Conservation (phyloP, 2,797 vertebrate species). For the Macropus fuliginosus region DNA sequence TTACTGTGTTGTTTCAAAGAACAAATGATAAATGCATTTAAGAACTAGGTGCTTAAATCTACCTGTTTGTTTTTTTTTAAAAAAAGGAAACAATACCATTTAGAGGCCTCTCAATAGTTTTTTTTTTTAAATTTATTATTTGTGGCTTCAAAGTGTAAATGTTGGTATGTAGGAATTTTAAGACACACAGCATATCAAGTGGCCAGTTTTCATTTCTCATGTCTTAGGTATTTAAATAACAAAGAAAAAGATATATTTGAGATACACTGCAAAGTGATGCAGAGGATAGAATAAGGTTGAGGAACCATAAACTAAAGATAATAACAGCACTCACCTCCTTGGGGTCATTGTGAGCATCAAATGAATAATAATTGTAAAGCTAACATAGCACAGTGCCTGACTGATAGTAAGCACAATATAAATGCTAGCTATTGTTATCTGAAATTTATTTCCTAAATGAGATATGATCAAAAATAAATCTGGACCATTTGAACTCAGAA, state of each 20-base stretch:
- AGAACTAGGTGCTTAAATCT: not conserved
- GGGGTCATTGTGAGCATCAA: not conserved
- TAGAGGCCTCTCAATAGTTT: not conserved
- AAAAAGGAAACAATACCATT: not conserved
- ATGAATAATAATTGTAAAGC: not conserved
- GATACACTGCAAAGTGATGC: no score
- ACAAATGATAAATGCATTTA: not conserved
- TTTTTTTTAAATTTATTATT: not conserved
- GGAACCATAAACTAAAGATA: not conserved
- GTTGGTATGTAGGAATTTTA: not conserved
- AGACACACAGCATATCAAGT: not conserved
- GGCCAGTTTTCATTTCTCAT: not conserved
- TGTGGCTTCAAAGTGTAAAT: not conserved
- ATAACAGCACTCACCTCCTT: not conserved
- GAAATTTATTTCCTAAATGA: not conserved
- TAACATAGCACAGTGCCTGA: not conserved
- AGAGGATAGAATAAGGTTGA: no score
- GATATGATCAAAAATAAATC: not conserved
- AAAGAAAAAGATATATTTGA: not conserved
- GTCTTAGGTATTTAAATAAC: not conserved
- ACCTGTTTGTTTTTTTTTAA: no score
- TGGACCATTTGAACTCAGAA: not conserved
- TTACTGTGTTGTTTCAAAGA: not conserved
- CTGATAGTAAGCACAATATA: not conserved
- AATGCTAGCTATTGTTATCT: not conserved